These are phyloP conservation scores for Amiota communis DNA, from an alignment of 2,888 invertebrate species.

Conservation along the genomic window DNA sequence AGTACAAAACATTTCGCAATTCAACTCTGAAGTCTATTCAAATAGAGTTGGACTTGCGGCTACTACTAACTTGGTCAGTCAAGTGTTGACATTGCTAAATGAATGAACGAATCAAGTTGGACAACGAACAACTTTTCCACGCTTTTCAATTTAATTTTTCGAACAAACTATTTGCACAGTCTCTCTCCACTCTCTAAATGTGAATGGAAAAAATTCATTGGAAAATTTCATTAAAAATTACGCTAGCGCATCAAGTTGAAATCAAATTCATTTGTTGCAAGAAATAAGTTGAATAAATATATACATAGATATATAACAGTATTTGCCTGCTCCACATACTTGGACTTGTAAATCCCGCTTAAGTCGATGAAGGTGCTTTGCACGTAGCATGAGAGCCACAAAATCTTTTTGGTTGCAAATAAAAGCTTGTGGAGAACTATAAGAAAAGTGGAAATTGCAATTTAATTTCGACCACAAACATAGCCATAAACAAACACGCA, in stretches of 20 bases:
- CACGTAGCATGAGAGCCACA: slow-evolving; percentile 47
- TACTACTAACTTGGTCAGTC: slow-evolving; percentile 51
- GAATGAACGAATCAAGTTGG: slow-evolving; percentile 54
- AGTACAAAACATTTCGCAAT: background rate
- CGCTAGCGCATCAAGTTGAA: background rate
- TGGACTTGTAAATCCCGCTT: slow-evolving; percentile 8
- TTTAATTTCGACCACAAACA: slow-evolving; percentile 63
- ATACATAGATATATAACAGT: background rate
- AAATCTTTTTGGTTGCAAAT: slow-evolving; percentile 42
- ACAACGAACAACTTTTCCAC: slow-evolving; percentile 11
- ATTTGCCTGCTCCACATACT: slow-evolving; percentile 28
- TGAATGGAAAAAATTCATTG: slow-evolving; percentile 1
- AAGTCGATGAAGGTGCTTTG: slow-evolving; percentile 44
- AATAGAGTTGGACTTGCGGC: slow-evolving; percentile 32
- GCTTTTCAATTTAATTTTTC: background rate
- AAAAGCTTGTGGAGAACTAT: slow-evolving; percentile 52
- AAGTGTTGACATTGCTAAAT: slow-evolving; percentile 62
- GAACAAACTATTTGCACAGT: background rate
- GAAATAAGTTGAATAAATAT: background rate
- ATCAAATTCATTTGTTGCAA: slow-evolving; percentile 12
- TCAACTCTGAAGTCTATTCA: slow-evolving; percentile 1
- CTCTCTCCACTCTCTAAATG: background rate
- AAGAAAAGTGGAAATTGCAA: slow-evolving; percentile 61
- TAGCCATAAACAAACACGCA: slow-evolving; percentile 39
- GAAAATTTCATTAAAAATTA: slow-evolving; percentile 1